phyloP scores from a whole-genome alignment of 2,113 vertebrate species.

The Carlito syrichta region DNA sequence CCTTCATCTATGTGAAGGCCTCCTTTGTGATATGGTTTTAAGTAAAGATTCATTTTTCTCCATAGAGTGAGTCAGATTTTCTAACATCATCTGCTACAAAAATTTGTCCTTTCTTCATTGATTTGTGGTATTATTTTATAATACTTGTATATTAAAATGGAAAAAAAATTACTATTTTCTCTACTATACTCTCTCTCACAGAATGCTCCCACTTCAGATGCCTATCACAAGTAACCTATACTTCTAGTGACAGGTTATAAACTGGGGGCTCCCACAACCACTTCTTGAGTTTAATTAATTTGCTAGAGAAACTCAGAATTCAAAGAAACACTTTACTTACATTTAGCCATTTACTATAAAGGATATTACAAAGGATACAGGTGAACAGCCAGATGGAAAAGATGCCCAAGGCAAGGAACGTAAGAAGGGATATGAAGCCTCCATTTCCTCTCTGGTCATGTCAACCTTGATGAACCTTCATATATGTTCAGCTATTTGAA shows the following conservation, averaged over 20 bases:
- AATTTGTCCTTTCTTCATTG: not conserved
- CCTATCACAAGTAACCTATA: not conserved
- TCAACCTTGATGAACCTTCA: not conserved
- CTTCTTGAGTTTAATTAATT: not conserved
- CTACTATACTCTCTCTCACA: not conserved
- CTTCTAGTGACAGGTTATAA: not conserved
- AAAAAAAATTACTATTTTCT: not conserved
- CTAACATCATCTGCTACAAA: not conserved
- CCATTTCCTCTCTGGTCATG: not conserved
- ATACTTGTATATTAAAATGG: not conserved
- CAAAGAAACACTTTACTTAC: not conserved
- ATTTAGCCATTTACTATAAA: not conserved
- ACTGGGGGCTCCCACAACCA: not conserved
- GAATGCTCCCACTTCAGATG: not conserved
- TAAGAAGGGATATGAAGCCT: not conserved
- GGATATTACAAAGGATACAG: not conserved
- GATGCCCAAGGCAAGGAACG: not conserved
- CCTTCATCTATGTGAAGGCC: not conserved
- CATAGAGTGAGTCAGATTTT: not conserved
- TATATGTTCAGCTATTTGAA: not conserved
- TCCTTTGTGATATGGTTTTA: not conserved
- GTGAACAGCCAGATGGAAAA: not conserved
- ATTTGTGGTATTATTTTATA: not conserved
- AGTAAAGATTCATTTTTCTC: not conserved
- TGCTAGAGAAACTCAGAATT: not conserved